Conservation (phyloP, 2,113 vertebrate species). For the Clarias gariepinus region DNA sequence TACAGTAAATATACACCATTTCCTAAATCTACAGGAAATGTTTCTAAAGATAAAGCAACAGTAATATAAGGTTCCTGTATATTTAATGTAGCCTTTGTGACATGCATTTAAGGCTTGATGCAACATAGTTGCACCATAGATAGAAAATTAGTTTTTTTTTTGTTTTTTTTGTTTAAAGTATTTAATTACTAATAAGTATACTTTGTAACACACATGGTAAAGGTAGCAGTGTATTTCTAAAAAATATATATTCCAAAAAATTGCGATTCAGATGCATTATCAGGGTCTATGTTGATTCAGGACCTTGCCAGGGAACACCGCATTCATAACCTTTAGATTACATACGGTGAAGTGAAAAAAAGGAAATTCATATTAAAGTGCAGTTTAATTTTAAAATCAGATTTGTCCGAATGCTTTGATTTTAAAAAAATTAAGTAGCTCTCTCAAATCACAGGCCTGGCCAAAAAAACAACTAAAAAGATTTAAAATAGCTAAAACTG, state of each 20-base stretch:
- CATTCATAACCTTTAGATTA: background rate
- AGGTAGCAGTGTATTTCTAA: background rate
- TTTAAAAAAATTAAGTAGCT: background rate
- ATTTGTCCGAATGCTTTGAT: background rate
- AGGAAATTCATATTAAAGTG: background rate
- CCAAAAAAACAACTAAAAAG: too few species aligned
- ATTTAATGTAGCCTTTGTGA: background rate
- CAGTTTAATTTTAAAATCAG: background rate
- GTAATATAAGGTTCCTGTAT: background rate
- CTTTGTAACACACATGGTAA: background rate
- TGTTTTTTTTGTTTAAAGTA: background rate
- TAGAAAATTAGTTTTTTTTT: background rate
- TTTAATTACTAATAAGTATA: background rate
- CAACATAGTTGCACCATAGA: background rate
- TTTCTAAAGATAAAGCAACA: background rate
- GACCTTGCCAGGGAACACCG: background rate
- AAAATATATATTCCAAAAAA: background rate
- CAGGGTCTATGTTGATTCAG: background rate
- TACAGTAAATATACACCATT: background rate
- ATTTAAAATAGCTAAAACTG: too few species aligned
- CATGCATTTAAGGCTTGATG: background rate
- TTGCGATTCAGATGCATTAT: too few species aligned
- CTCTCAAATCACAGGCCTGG: background rate
- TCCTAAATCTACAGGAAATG: conserved; percentile 4
- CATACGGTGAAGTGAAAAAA: background rate